Conservation (phyloP, 2,888 invertebrate species). For the Zootermopsis nevadensis region DNA sequence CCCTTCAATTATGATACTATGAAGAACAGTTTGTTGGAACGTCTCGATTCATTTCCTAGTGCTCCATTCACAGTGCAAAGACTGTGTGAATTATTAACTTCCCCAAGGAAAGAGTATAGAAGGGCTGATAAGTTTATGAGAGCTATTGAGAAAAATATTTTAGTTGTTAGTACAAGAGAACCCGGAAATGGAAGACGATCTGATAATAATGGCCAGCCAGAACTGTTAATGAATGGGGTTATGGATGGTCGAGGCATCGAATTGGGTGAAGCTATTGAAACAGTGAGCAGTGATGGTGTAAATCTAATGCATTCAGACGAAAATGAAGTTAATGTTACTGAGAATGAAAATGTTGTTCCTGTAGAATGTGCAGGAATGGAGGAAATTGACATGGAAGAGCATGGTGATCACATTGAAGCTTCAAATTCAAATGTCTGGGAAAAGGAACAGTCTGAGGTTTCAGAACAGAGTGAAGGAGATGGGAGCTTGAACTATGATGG, state of each 20-base stretch:
- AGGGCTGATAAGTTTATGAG: slow-evolving; percentile 97
- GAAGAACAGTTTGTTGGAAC: slow-evolving; percentile 84
- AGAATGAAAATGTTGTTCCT: slow-evolving; percentile 42
- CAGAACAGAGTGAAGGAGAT: neutral
- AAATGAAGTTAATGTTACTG: slow-evolving; percentile 33
- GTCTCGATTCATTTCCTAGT: slow-evolving; percentile 84
- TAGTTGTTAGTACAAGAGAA: slow-evolving; percentile 77
- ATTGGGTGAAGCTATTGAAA: slow-evolving; percentile 51
- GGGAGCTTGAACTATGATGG: slow-evolving; percentile 1
- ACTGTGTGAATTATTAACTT: slow-evolving; percentile 91
- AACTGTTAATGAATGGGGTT: slow-evolving; percentile 51
- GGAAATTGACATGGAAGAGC: slow-evolving; percentile 50
- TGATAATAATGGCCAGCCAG: slow-evolving; percentile 45
- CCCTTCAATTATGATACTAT: slow-evolving; percentile 90
- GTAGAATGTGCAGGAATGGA: slow-evolving; percentile 44
- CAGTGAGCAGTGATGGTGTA: slow-evolving; percentile 50
- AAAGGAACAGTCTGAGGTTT: slow-evolving; percentile 24
- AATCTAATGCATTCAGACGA: slow-evolving; percentile 49
- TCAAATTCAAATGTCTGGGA: slow-evolving; percentile 28
- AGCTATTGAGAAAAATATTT: slow-evolving; percentile 94
- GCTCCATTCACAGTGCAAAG: slow-evolving; percentile 97
- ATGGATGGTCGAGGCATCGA: slow-evolving; percentile 49
- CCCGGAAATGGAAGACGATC: slow-evolving; percentile 59
- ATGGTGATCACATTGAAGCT: slow-evolving; percentile 22
- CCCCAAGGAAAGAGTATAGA: slow-evolving; percentile 93